Conservation (phyloP, 2,797 vertebrate species). For the Sebastolobus alascanus region DNA sequence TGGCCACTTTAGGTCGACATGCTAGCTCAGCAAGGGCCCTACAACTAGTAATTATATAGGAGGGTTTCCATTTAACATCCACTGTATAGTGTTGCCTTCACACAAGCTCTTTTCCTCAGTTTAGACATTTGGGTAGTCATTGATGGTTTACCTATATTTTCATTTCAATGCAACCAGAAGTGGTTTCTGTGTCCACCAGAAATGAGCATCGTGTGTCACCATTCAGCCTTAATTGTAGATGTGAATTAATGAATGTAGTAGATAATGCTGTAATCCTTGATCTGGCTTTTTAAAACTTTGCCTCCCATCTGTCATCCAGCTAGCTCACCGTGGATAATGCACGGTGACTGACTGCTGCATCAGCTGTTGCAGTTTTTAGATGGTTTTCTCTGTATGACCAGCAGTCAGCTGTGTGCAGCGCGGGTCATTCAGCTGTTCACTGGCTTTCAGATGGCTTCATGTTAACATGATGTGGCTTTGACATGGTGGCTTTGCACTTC, state of each 20-base stretch:
- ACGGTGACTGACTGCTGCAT: slow-evolving; percentile 41
- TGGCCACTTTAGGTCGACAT: slow-evolving; percentile 83
- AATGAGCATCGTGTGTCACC: slow-evolving; percentile 30
- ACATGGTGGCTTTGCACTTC: slow-evolving; percentile 57
- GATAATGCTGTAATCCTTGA: slow-evolving; percentile 49
- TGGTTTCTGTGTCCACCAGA: slow-evolving; percentile 23
- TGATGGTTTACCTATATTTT: slow-evolving; percentile 58
- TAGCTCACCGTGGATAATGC: slow-evolving; percentile 45
- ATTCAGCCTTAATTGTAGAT: slow-evolving; percentile 3
- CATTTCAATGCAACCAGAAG: slow-evolving; percentile 25
- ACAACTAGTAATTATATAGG: slow-evolving; percentile 83
- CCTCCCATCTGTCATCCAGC: slow-evolving; percentile 48
- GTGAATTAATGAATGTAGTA: slow-evolving; percentile 20
- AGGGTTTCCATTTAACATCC: slow-evolving; percentile 81
- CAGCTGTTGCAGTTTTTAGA: slow-evolving; percentile 52
- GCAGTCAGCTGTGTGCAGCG: slow-evolving; percentile 46
- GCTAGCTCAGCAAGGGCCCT: slow-evolving; percentile 78
- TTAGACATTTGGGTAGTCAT: slow-evolving; percentile 61
- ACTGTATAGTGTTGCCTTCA: slow-evolving; percentile 75
- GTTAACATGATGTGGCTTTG: slow-evolving; percentile 46
- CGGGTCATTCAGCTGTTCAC: slow-evolving; percentile 51
- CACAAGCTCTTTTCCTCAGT: slow-evolving; percentile 71
- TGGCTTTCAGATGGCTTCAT: slow-evolving; percentile 45
- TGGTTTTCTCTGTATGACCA: slow-evolving; percentile 34
- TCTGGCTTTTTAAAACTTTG: slow-evolving; percentile 48